Evolutionary conservation across 2,797 vertebrate species (phyloP).

Genomic region (Hippocampus kuda): DNA sequence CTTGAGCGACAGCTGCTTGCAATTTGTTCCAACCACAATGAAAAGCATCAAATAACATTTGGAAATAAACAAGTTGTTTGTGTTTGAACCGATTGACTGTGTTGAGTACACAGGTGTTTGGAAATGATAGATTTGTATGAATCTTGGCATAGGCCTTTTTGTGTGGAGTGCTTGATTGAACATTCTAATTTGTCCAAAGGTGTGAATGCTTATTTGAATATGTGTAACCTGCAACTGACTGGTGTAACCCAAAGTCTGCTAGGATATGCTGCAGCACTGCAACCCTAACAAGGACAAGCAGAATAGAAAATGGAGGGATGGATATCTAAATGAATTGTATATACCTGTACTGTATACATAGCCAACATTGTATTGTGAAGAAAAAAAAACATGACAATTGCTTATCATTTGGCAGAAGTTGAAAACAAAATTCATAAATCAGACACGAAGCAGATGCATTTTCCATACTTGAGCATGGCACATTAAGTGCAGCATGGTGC

Average conservation of each 20-base stretch:
- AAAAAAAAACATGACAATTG: neutral
- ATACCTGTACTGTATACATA: too few species aligned
- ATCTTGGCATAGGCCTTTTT: neutral
- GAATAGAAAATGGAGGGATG: neutral
- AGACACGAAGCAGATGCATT: neutral
- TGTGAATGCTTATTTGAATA: neutral
- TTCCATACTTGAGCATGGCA: neutral
- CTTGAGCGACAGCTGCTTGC: constrained; percentile 9
- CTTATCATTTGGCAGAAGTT: neutral
- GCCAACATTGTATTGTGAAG: neutral
- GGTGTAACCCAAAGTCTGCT: neutral
- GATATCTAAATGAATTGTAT: too few species aligned
- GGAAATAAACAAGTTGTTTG: neutral
- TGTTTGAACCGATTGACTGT: neutral
- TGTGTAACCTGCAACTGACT: neutral
- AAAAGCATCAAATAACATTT: too few species aligned
- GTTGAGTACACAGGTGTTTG: neutral
- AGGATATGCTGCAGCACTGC: neutral
- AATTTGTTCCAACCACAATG: constrained; percentile 1
- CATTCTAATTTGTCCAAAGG: too few species aligned
- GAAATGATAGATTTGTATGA: neutral
- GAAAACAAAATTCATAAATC: neutral
- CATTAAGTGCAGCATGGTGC: constrained; percentile 12
- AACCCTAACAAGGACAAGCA: neutral
- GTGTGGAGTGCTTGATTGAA: neutral